These are phyloP conservation scores for Psittacula derbiana DNA, from an alignment of 2,797 vertebrate species.

Conservation along the genomic window DNA sequence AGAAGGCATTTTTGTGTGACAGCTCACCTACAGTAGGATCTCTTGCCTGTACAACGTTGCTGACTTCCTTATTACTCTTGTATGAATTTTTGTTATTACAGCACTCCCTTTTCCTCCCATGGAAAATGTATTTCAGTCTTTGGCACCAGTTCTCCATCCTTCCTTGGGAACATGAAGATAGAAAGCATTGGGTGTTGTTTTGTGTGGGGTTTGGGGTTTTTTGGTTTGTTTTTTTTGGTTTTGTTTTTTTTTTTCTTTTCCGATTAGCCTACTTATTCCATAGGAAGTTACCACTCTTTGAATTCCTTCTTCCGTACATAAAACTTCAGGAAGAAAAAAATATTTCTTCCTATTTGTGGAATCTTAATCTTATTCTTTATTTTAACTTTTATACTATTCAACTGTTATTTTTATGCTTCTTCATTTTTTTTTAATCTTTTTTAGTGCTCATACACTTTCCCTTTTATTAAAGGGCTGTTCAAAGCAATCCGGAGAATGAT, in stretches of 20 bases:
- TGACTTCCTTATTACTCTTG: constrained; percentile 42
- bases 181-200: background rate
- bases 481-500: background rate
- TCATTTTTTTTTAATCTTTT: background rate
- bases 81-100: constrained; percentile 37
- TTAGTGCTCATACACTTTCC: background rate
- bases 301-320: background rate
- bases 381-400: background rate
- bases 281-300: background rate
- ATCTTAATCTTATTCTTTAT: background rate
- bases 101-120: constrained; percentile 66
- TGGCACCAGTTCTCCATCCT: constrained; percentile 44
- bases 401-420: background rate
- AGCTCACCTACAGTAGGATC: background rate
- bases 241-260: background rate
- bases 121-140: constrained; percentile 64
- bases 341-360: background rate
- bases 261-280: background rate
- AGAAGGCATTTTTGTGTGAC: background rate
- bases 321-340: background rate
- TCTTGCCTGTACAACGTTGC: background rate
- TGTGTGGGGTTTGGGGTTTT: background rate
- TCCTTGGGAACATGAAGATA: constrained; percentile 13
- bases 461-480: background rate
- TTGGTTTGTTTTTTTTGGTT: background rate